Evolutionary conservation across 2,888 invertebrate species (phyloP), one percentile per base, ranked within the genome.

Genomic region (Exocentrus adspersus): DNA sequence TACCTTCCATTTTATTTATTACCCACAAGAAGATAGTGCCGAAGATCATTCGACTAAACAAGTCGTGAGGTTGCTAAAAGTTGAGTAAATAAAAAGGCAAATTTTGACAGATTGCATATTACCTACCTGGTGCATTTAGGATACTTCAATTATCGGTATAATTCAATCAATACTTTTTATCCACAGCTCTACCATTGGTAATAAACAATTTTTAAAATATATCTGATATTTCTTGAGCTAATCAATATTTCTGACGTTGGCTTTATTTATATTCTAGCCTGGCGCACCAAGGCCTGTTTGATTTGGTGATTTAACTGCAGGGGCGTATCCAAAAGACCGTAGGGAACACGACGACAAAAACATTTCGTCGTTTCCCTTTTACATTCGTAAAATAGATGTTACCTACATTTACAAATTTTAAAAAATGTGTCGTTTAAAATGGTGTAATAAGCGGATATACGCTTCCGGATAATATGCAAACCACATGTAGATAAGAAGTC

Each of bases 211-310:
- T 57, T 45, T 57, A 57, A 57, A 57, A 56, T 56, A 54, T 21
- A 42, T 14, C 16, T 42, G 14, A 50, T 63, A 65, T 65, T 71
- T 70, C 66, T 68, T 64, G 60, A 64, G 72, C 75, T 75, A 79
- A 79, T 79, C 79, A 76, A 79, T 79, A 79, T 75, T 78, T 76
- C 74, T 78, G 77, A 78, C 77, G 78, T 77, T 77, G 69, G 73
- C 76, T 77, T 77, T 78, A 79, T 79, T 79, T 79, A 78, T 78
- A 77, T 75, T 78, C 77, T 69, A 68, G 65, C 67, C 59, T 72
- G 65, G 67, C 71, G 71, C 68, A 75, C 75, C 76, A 73, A 73
- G 76, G 74, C 72, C 76, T 72, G 74, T 70, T 72, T 69, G 74
- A 75, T 69, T 70, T 59, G 68, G 64, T 62, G 64, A 63, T 62